A percentile compares a stretch with the other conserved stretches of the same genome.
Evolutionary conservation across 2,888 invertebrate genomes (phyloP).

Genomic region (Abscondita cerata): DNA sequence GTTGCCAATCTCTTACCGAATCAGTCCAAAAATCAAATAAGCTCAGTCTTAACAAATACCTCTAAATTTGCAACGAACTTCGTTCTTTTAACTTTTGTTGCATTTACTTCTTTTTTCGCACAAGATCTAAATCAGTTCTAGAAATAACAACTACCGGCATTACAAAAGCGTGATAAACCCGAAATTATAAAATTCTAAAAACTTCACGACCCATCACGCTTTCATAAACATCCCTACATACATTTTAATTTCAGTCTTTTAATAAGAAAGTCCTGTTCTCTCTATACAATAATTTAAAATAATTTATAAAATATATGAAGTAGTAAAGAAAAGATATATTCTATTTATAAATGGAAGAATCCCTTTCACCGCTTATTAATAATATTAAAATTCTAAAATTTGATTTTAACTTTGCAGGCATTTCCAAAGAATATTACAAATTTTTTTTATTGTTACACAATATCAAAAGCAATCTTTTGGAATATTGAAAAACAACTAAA

Average conservation of each 20-base stretch:
- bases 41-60: slow-evolving; percentile 46
- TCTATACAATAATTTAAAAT: slow-evolving; percentile 43
- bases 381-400: slow-evolving; percentile 39
- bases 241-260: slow-evolving; percentile 52
- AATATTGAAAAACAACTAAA: slow-evolving; percentile 33
- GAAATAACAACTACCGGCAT: slow-evolving; percentile 31
- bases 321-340: slow-evolving; percentile 37
- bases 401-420: slow-evolving; percentile 36
- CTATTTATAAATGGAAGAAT: slow-evolving; percentile 44
- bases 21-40: slow-evolving; percentile 56
- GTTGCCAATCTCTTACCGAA: slow-evolving; percentile 60
- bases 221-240: slow-evolving; percentile 25
- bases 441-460: slow-evolving; percentile 21
- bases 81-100: slow-evolving; percentile 23
- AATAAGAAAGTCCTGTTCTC: slow-evolving; percentile 48
- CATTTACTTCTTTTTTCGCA: slow-evolving; percentile 20
- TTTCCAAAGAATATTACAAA: slow-evolving; percentile 22
- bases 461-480: slow-evolving; percentile 25
- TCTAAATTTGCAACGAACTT: slow-evolving; percentile 33
- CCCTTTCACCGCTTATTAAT: slow-evolving; percentile 44
- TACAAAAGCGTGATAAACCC: slow-evolving; percentile 18
- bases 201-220: slow-evolving; percentile 9
- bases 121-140: slow-evolving; percentile 32
- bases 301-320: slow-evolving; percentile 43
- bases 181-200: neutral